phyloP scores from a whole-genome alignment of 2,113 vertebrate species.

The Leptosomus discolor region DNA sequence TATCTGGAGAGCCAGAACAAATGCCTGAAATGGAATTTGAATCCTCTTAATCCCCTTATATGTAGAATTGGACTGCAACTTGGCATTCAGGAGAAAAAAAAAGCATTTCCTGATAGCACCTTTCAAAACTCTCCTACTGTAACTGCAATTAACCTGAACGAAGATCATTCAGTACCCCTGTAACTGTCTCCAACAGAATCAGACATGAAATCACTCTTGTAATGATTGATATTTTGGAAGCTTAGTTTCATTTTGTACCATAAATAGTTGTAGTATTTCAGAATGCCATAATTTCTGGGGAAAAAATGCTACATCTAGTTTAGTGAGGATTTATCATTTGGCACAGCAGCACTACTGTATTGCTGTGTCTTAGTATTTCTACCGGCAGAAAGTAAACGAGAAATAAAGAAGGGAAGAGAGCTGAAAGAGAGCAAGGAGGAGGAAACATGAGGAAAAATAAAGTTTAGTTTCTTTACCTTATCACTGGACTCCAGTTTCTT shows the following conservation, averaged over 20 bases:
- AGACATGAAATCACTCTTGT: background rate
- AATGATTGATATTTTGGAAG: background rate
- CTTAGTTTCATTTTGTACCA: background rate
- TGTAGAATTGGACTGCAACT: constrained; percentile 59
- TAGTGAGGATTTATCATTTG: background rate
- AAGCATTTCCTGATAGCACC: background rate
- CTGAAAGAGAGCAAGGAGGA: background rate
- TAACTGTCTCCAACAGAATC: background rate
- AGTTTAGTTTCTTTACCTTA: constrained; percentile 79
- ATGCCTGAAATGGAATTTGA: constrained; percentile 79
- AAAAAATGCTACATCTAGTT: background rate
- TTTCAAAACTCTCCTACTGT: background rate
- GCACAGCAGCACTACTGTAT: background rate
- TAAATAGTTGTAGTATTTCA: background rate
- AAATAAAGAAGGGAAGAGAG: background rate
- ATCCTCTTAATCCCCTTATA: constrained; percentile 72
- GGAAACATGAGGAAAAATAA: background rate
- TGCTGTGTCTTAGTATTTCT: background rate
- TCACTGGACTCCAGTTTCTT: constrained; percentile 91
- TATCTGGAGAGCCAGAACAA: constrained; percentile 70
- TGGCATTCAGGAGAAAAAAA: constrained; percentile 1
- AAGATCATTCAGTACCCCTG: background rate
- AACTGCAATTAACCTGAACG: background rate
- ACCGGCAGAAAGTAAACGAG: background rate
- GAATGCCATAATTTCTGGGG: background rate